phyloP scores from a whole-genome alignment of 2,797 vertebrate genomes.

The Sphenopsis melanotis region DNA sequence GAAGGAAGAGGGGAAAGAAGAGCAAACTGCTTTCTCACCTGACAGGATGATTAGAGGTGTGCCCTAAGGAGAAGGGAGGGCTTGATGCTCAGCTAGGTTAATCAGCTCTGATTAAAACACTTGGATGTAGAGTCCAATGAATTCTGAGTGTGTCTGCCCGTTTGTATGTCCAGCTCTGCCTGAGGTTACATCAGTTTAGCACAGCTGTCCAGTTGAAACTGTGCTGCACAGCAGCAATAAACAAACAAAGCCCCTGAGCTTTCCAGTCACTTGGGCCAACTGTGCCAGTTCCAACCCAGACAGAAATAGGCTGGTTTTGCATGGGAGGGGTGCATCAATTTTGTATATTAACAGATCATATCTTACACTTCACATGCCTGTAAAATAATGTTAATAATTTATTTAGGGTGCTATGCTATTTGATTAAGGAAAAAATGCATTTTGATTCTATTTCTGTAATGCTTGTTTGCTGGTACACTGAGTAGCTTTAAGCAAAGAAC shows the following conservation, averaged over 20 bases:
- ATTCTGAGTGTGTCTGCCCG: neutral
- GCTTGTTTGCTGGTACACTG: constrained; percentile 5
- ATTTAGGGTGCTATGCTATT: neutral
- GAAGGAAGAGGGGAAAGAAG: neutral
- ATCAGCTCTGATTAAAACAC: neutral
- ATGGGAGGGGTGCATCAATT: neutral
- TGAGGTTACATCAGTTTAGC: neutral
- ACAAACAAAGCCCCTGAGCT: neutral
- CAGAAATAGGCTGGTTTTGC: neutral
- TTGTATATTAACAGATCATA: neutral
- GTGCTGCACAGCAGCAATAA: neutral
- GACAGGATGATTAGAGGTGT: neutral
- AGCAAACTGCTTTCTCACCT: neutral
- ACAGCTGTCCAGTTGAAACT: neutral
- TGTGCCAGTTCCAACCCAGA: neutral
- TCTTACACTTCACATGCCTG: neutral
- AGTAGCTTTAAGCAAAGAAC: constrained; percentile 44
- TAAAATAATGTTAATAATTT: neutral
- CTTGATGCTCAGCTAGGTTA: neutral
- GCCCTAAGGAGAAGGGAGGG: neutral
- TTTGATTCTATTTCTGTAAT: neutral
- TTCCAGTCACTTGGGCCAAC: neutral
- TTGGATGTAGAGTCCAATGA: neutral
- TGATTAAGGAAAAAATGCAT: neutral
- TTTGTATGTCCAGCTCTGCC: neutral